These are phyloP conservation scores for Tribolium castaneum DNA, from an alignment of 1,140 invertebrate genomes.

Conservation along the genomic window DNA sequence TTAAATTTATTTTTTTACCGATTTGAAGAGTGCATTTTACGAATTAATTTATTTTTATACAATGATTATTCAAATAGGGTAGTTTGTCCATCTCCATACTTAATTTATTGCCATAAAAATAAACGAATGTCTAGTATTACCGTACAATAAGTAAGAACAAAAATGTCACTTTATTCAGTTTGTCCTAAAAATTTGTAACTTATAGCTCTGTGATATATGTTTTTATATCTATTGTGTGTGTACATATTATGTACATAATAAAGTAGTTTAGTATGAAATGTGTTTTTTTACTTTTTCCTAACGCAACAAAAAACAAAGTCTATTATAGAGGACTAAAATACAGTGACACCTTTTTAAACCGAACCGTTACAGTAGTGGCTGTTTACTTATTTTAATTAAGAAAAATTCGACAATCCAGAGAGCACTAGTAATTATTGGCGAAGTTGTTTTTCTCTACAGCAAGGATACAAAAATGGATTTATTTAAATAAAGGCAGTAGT, in stretches of 20 bases:
- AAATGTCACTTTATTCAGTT: not conserved
- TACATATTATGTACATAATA: not conserved
- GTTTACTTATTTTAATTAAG: too few relatives aligned
- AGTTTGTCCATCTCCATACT: not conserved
- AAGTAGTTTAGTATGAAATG: not conserved
- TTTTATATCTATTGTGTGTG: slow-evolving; percentile 13
- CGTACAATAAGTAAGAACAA: not conserved
- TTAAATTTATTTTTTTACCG: slow-evolving; percentile 20
- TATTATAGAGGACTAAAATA: too few relatives aligned
- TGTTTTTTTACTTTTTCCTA: not conserved
- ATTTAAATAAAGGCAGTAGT: too few relatives aligned
- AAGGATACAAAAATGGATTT: too few relatives aligned
- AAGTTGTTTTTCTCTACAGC: too few relatives aligned
- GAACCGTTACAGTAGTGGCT: too few relatives aligned
- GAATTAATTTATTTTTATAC: not conserved
- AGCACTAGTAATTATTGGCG: too few relatives aligned
- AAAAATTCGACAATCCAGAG: too few relatives aligned
- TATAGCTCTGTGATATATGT: slow-evolving; percentile 27
- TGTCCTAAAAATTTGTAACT: not conserved
- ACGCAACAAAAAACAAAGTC: too few relatives aligned
- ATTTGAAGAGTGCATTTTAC: not conserved
- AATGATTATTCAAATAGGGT: not conserved
- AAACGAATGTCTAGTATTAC: not conserved
- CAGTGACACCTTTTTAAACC: not conserved
- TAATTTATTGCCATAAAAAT: not conserved